phyloP scores from a whole-genome alignment of 2,888 invertebrate species.

The Meghimatium bilineatum region DNA sequence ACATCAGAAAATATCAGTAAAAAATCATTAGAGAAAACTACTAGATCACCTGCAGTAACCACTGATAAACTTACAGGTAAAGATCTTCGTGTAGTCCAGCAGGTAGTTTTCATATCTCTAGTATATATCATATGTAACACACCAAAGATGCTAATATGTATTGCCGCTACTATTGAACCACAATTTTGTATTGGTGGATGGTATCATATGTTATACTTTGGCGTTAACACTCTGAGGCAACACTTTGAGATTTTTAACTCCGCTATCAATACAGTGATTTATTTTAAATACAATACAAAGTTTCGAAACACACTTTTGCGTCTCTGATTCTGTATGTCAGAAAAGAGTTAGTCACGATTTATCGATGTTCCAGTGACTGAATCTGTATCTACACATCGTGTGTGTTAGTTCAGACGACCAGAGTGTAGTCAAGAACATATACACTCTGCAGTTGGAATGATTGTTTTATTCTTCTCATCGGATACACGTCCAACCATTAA shows the following conservation, averaged over 20 bases:
- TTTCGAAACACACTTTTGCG: conserved; percentile 10
- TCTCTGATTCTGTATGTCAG: too few relatives aligned
- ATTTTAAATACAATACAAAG: conserved; percentile 27
- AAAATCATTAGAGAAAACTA: too few relatives aligned
- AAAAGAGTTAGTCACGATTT: too few relatives aligned
- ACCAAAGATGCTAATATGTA: conserved; percentile 21
- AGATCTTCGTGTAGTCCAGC: conserved; percentile 10
- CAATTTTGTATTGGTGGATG: background rate
- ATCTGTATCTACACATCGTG: too few relatives aligned
- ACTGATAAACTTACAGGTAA: background rate
- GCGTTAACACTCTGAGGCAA: background rate
- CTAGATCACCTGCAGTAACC: background rate
- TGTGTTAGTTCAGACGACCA: too few relatives aligned
- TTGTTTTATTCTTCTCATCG: too few relatives aligned
- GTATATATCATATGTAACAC: background rate
- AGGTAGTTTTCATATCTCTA: conserved; percentile 15
- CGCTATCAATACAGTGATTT: background rate
- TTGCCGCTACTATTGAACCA: background rate
- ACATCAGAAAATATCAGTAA: background rate
- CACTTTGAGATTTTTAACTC: conserved; percentile 21
- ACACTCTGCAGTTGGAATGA: too few relatives aligned
- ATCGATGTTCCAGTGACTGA: too few relatives aligned
- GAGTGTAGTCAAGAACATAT: too few relatives aligned
- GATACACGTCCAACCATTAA: too few relatives aligned
- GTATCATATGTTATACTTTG: background rate